Base-by-base conservation (phyloP, 2,113 vertebrate species). In the Motacilla alba region DNA sequence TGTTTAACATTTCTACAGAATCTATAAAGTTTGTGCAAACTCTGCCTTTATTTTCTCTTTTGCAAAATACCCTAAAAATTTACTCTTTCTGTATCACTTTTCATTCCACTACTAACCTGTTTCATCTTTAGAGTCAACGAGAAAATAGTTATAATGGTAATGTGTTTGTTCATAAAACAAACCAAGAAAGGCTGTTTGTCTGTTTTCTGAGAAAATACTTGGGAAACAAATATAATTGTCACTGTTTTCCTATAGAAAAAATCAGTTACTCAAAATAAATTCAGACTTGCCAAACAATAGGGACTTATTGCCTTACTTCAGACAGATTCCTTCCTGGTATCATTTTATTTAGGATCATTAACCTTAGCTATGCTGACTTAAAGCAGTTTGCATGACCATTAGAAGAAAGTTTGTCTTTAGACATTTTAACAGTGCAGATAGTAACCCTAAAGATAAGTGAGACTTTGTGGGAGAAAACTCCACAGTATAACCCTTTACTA, bases 191-290 rank as follows among this genome's bases (percentile, higher is more conserved):
- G 22, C 37, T 77, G 10, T 89, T 85, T 43, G 49, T 31, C 33
- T 87, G 26, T 77, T 86, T 86, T 63, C 68, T 87, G 86, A 92
- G 63, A 95, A 90, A 94, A 78, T 79, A 88, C 62, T 88, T 90
- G 19, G 9, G 73, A 93, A 19, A 75, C 70, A 96, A 91, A 91
- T 70, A 67, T 20, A 92, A 94, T 81, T 78, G 75, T 68, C 33
- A 49, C 30, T 89, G 35, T 67, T 94, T 83, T 93, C 60, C 75
- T 63, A 8, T n/a, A 78, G 76, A 89, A 94, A 60, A 60, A 56
- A 72, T 66, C 1, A 5, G 68, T 89, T 72, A 50, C 64, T 87
- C 89, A 89, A 88, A 93, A 83, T 80, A 90, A 89, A 92, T 59
- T 83, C 27, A 81, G 68, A 47, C 31, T 75, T 89, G 21, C 47